These are phyloP conservation scores for Holacanthella duospinosa DNA, from an alignment of 2,888 invertebrate genomes.

Conservation along the genomic window DNA sequence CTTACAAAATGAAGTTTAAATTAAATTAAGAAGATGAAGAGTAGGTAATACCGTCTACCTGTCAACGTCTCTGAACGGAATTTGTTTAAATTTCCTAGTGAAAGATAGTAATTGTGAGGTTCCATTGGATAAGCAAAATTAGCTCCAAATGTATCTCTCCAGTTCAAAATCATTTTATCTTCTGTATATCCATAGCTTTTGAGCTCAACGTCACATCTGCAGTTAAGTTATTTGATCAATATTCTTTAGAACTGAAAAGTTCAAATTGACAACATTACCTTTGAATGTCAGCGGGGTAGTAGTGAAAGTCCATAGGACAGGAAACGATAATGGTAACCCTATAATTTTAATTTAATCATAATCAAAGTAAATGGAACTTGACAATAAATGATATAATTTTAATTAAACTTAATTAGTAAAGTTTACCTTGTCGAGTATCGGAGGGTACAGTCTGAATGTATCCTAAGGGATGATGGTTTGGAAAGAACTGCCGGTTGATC, in stretches of 20 bases:
- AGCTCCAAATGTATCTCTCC: conserved; percentile 30
- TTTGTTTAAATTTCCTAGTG: conserved; percentile 17
- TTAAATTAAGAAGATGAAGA: no score
- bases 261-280: conserved; percentile 2
- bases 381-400: neutral
- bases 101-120: conserved; percentile 30
- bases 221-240: neutral
- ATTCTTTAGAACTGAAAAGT: neutral
- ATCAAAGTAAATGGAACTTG: no score
- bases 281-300: conserved; percentile 37
- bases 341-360: no score
- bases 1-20: no score
- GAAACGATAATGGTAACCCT: conserved; percentile 33
- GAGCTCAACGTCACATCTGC: conserved; percentile 33
- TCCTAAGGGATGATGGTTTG: conserved; percentile 15
- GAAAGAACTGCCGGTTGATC: conserved; percentile 12
- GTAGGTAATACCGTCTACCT: no score
- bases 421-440: conserved; percentile 24
- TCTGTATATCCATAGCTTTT: conserved; percentile 36
- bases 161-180: conserved; percentile 27
- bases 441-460: conserved; percentile 11
- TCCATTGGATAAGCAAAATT: conserved; percentile 23
- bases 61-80: conserved; percentile 4
- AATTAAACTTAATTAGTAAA: neutral
- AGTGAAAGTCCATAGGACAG: conserved; percentile 37